Base-by-base conservation (phyloP, 1,140 invertebrate genomes). In the Scaptomyza montana region DNA sequence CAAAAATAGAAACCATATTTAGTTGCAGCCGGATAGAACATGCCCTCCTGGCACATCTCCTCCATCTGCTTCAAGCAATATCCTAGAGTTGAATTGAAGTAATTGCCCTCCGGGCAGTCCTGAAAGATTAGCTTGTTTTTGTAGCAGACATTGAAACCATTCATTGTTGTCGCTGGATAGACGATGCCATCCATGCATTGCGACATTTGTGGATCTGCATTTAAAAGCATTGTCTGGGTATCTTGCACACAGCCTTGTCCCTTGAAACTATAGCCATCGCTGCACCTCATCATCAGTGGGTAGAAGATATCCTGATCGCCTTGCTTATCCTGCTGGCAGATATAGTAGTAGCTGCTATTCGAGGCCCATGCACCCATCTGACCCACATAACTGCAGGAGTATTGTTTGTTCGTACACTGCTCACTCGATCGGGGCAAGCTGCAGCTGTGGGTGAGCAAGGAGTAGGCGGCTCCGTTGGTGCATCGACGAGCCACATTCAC, bases 331-430 rank as follows among this genome's bases (percentile, higher is more conserved):
- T 61, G 63, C 3, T 90, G 62, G 50, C 92, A 92, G 7, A 92
- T 51, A 16, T 92, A 92, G 45, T 82, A 92, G 56, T 84, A 84
- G 13, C 74, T 78, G 9, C 67, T 63, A 63, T 92, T 80, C 3
- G 70, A 64, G 0, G 65, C 25, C 84, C 92, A 91, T 0, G 54
- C 77, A 3, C 84, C 92, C 0, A 61, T 80, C 7, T 92, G 51
- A 0, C 90, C 89, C 3, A 74, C 45, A 9, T 45, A 43, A 12
- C 12, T 55, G 63, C 92, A 92, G 8, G 9, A 49, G 61, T 78
- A 91, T 36, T 91, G 85, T 43, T 69, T 53, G 19, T 30, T 12
- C 0, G 41, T 28, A 60, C 91, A 92, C 25, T 71, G 71, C 0
- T 74, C 63, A 41, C 72, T 79, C 1, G 67, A 74, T 1, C 63